These are phyloP conservation scores for Stenichneumon culpator DNA, from an alignment of 2,888 invertebrate species.

Conservation along the genomic window DNA sequence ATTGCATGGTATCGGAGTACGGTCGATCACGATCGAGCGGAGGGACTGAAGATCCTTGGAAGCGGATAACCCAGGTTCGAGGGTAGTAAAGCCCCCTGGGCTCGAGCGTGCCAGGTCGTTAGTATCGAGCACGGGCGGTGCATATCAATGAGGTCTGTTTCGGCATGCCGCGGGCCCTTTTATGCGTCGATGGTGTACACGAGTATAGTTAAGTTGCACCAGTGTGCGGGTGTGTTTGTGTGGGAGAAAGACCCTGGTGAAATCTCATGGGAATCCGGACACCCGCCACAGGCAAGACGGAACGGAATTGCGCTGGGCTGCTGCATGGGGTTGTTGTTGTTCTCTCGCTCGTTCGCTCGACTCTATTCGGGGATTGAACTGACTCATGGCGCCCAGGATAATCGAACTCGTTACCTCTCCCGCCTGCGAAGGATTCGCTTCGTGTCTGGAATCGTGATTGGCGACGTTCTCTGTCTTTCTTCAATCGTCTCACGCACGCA, in stretches of 20 bases:
- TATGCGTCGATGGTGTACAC: constrained; percentile 19
- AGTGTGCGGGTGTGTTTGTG: constrained; percentile 34
- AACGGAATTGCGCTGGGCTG: constrained; percentile 50
- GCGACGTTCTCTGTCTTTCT: constrained; percentile 24
- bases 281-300: constrained; percentile 77
- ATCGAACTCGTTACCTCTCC: constrained; percentile 84
- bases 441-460: constrained; percentile 80
- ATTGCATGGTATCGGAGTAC: constrained; percentile 40
- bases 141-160: constrained; percentile 83
- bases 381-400: constrained; percentile 83
- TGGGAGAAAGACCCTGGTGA: constrained; percentile 74
- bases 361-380: constrained; percentile 72
- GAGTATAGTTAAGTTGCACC: constrained; percentile 26
- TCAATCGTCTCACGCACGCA: not conserved
- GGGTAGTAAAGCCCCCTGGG: constrained; percentile 61
- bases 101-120: constrained; percentile 78
- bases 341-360: constrained; percentile 48
- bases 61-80: constrained; percentile 50
- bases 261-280: constrained; percentile 84
- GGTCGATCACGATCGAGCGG: constrained; percentile 54
- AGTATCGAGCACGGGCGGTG: constrained; percentile 81
- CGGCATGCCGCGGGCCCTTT: constrained; percentile 62
- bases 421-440: constrained; percentile 77
- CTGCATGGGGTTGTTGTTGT: constrained; percentile 49
- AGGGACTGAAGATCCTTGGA: constrained; percentile 41